Conservation (phyloP, 2,888 invertebrate species). For the Orchesella flavescens region DNA sequence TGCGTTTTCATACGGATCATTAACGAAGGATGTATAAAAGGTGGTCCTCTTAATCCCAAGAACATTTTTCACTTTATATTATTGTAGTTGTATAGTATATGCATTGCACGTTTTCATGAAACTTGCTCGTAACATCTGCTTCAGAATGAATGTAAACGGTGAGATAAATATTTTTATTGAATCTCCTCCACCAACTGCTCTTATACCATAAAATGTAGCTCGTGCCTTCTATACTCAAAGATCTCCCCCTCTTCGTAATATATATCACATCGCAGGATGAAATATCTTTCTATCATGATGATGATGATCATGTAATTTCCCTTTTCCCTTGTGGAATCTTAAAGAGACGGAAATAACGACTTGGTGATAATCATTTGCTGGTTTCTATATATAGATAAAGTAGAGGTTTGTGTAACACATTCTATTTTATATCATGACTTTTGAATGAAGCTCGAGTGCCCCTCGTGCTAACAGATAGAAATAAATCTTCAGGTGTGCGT, state of each 20-base stretch:
- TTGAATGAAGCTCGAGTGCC: constrained; percentile 1
- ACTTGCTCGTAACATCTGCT: constrained; percentile 54
- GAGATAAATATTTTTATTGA: constrained; percentile 50
- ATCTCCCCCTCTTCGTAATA: constrained; percentile 18
- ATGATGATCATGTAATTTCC: constrained; percentile 39
- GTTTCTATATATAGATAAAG: constrained; percentile 15
- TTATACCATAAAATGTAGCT: constrained; percentile 26
- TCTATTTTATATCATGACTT: constrained; percentile 6
- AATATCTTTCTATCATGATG: not conserved
- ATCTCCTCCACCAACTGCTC: constrained; percentile 42
- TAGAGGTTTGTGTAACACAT: not conserved
- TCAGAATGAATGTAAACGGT: constrained; percentile 31
- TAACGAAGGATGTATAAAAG: constrained; percentile 32
- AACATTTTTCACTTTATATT: constrained; percentile 27
- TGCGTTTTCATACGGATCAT: constrained; percentile 31
- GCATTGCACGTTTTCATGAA: constrained; percentile 6
- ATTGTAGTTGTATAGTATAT: not conserved
- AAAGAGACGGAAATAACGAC: constrained; percentile 42
- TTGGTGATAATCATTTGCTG: constrained; percentile 44
- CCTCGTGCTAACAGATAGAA: constrained; percentile 46
- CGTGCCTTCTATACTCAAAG: constrained; percentile 39
- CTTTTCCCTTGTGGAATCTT: constrained; percentile 42
- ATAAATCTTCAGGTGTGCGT: constrained; percentile 63
- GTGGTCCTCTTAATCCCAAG: constrained; percentile 26
- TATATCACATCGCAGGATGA: constrained; percentile 17